Base-by-base conservation (phyloP, 1,140 invertebrate genomes). In the Zaprionus africanus region DNA sequence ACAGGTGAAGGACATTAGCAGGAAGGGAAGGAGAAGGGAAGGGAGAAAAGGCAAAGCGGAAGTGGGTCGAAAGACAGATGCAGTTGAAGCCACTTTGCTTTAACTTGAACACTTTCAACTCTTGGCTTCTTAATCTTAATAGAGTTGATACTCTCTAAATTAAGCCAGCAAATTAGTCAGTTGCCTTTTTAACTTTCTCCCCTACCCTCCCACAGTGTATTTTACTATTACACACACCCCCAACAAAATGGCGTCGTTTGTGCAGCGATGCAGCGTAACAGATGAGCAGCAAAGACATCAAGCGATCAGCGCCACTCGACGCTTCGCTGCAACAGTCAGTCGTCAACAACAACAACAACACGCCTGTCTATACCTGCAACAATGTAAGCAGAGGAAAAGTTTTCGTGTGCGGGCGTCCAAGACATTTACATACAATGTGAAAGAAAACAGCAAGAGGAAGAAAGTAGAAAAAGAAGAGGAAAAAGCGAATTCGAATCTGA, bases 341-440 rank as follows among this genome's bases (percentile, higher is more conserved):
- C 49, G 53, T 28, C 22, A 56, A 28, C 22, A 56, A 46, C 61
- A 69, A 62, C 5, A 38, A 56, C 15, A 38, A 41, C n/a, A 13
- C 9, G 41, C n/a, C n/a, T 9, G 41, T 17, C n/a, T 41, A 15
- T 46, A 49, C 11, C 13, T 82, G 80, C 81, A 79, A 83, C 81
- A 83, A 59, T 79, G 81, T 82, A 57, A 57, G 70, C 26, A 82
- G 36, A 43, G 70, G 12, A 74, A 79, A 75, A 75, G 54, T 69
- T 43, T 43, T 53, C 24, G 12, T 56, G 38, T 53, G 49, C 38
- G 65, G 62, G 53, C 24, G 57, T 76, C 57, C 43, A 36, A 56
- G 56, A 60, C 53, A 63, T 66, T 78, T 68, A 64, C 54, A 43
- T 28, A 59, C 36, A 61, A 58, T 43, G 19, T 54, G 53, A 13